Evolutionary conservation across 1,140 invertebrate genomes (phyloP), one percentile per base, ranked within the genome.

Genomic region (Magallana gigas): DNA sequence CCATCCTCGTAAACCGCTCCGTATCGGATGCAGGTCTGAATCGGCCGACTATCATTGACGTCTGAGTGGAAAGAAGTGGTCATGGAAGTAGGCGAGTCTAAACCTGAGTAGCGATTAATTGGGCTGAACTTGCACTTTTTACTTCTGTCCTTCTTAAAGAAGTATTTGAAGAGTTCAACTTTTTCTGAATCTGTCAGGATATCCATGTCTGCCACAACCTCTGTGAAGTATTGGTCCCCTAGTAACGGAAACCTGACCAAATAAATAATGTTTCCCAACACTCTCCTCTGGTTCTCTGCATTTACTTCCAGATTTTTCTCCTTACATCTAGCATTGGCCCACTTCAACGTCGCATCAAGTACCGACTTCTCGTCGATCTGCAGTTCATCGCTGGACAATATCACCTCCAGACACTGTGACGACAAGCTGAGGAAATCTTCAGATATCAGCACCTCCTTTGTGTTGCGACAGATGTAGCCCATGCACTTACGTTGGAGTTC

Each of bases 81-180:
- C 58, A 81, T 62, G 23, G 85, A 82, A 14, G 83, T 59, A 6
- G 82, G 62, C 58, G 64, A 68, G 23, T 85, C 84, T 14, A 80
- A 8, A 29, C 76, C 87, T 56, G 76, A 83, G 76, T 60, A 87
- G 9, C 88, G 58, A 56, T 89, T 86, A 12, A 64, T 64, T n/a
- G 71, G 23, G 36, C 18, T 57, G 83, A 91, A 91, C 23, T 59
- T 87, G 6, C 60, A 29, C 14, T 58, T 81, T 84, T 89, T 89
- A 23, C 59, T 81, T 76, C 68, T 76, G 11, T 89, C 88, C 57
- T 85, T 85, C 58, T 90, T 89, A 60, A 89, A 91, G 84, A 91
- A 92, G 57, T 81, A 91, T 86, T 91, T 90, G 59, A 92, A 90
- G 1, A 92, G 62, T 82, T 91, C 89, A 8, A 90, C 88, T 82